Conservation (phyloP, 2,888 invertebrate genomes). For the Caenorhabditis zanzibari region DNA sequence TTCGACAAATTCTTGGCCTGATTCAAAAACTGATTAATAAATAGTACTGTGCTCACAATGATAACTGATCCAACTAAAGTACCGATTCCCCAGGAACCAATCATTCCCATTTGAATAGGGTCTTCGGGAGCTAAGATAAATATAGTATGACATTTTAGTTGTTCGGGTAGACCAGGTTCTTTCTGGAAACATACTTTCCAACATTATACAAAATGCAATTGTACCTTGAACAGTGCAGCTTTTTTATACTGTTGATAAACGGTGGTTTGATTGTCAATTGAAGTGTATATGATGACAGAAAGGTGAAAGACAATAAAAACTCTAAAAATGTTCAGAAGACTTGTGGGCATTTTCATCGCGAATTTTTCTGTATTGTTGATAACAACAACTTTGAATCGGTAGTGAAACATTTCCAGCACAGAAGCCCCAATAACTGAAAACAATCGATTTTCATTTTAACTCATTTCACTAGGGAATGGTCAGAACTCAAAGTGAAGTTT, state of each 20-base stretch:
- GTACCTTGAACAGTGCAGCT: neutral
- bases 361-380: neutral
- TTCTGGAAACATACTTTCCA: neutral
- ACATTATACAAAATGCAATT: neutral
- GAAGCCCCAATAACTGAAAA: conserved; percentile 37
- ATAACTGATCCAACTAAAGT: neutral
- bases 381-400: conserved; percentile 11
- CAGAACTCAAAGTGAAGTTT: too few species aligned
- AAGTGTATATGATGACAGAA: neutral
- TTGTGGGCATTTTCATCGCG: neutral
- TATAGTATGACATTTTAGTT: neutral
- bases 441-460: too few species aligned
- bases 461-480: too few species aligned
- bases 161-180: neutral
- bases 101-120: neutral
- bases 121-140: conserved; percentile 4
- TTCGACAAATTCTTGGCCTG: neutral
- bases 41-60: neutral
- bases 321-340: neutral
- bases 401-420: conserved; percentile 35
- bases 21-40: conserved; percentile 1
- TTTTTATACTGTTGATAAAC: conserved; percentile 7
- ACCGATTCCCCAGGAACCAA: neutral
- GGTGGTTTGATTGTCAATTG: neutral
- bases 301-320: neutral